Conservation (phyloP, 2,113 vertebrate species). For the Oncorhynchus keta region DNA sequence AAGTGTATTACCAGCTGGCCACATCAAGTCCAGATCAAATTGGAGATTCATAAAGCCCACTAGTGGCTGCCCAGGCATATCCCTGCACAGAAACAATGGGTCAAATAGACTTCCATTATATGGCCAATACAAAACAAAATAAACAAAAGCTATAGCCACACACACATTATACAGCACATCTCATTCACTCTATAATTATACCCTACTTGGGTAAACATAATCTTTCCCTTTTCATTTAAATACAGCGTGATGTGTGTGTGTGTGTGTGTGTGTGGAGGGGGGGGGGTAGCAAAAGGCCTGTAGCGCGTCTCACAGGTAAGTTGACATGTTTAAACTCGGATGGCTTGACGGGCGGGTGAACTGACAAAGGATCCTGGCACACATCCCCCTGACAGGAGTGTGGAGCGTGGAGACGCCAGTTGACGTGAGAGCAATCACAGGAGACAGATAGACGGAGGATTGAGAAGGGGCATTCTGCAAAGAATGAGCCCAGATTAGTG, state of each 20-base stretch:
- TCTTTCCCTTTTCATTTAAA: conserved; percentile 7
- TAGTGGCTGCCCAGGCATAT: conserved; percentile 34
- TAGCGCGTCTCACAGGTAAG: conserved; percentile 44
- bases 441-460: conserved; percentile 62
- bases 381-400: conserved; percentile 69
- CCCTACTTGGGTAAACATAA: conserved; percentile 42
- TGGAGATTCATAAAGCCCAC: too few relatives aligned
- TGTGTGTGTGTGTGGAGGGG: too few relatives aligned
- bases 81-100: too few relatives aligned
- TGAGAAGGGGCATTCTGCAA: conserved; percentile 15
- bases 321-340: conserved; percentile 66
- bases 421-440: conserved; percentile 57
- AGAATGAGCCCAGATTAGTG: not conserved
- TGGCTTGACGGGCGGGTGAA: conserved; percentile 68
- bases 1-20: too few relatives aligned
- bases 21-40: too few relatives aligned
- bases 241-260: not conserved
- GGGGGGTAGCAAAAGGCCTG: not conserved
- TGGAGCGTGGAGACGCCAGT: conserved; percentile 64
- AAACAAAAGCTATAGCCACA: too few relatives aligned
- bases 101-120: too few relatives aligned
- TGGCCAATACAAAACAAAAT: too few relatives aligned
- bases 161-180: too few relatives aligned
- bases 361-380: conserved; percentile 69
- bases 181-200: conserved; percentile 6